A percentile compares a stretch with the other conserved stretches of the same genome.
These are phyloP conservation scores for Netta rufina DNA, from an alignment of 2,797 vertebrate genomes.

Conservation along the genomic window DNA sequence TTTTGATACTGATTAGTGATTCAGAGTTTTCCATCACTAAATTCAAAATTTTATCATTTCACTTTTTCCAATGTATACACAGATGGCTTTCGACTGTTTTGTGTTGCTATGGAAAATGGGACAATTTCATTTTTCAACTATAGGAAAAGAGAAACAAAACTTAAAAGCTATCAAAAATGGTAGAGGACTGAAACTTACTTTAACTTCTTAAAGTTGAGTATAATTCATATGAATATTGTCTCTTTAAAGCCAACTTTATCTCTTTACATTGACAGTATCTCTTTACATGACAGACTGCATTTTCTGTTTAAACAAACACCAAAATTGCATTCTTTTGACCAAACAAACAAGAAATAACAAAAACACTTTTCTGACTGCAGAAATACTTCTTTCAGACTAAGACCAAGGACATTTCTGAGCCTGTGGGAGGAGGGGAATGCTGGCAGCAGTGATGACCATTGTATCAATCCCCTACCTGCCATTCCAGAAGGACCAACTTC, in stretches of 20 bases:
- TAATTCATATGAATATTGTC: not conserved
- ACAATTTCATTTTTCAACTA: not conserved
- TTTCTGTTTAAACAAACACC: not conserved
- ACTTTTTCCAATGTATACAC: not conserved
- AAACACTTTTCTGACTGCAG: not conserved
- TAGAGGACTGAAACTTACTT: not conserved
- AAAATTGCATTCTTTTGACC: not conserved
- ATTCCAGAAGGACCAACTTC: not conserved
- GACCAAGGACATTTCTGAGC: not conserved
- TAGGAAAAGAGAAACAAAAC: not conserved
- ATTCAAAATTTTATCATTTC: not conserved
- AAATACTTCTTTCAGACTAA: not conserved
- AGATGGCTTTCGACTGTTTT: not conserved
- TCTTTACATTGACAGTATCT: not conserved
- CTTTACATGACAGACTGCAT: not conserved
- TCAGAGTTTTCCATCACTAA: not conserved
- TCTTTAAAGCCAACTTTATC: not conserved
- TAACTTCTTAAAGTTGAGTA: not conserved
- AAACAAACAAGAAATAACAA: not conserved
- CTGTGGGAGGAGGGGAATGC: not conserved
- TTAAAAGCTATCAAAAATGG: not conserved
- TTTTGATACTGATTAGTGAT: not conserved
- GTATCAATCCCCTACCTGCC: rapidly evolving
- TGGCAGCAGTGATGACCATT: not conserved
- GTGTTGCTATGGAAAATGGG: not conserved